Base-by-base conservation (phyloP, 2,888 invertebrate species). In the Ernsta delagoae region DNA sequence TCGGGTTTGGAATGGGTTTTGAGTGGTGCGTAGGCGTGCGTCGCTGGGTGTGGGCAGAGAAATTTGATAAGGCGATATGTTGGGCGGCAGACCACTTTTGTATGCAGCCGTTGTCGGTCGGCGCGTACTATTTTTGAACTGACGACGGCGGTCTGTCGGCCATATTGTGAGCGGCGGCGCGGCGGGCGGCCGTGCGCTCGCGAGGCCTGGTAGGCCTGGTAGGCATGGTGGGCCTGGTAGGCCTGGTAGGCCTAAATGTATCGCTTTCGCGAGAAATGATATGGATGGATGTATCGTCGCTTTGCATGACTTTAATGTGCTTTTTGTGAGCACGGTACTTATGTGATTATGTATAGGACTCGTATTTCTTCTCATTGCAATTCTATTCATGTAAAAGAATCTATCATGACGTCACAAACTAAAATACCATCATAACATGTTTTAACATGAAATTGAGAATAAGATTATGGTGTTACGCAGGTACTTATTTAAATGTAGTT, bases 51-150 rank as follows among this genome's bases (percentile, higher is more conserved):
- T 89, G 88, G 90, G 92, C 81, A 83, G 89, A 82, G 92, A 92
- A 93, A 93, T 92, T 92, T 91, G 92, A 93, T 93, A 93, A 93
- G 90, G 85, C 89, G 84, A 79, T 82, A 77, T 83, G 83, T 76
- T 75, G 76, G 84, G 77, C 79, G 82, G 75, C 81, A 84, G 77
- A 84, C 92, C 91, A 87, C 89, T 90, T 93, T 92, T 92, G 92
- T 93, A 92, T 91, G 92, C 89, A 89, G 81, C 85, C 81, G 81
- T 75, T 78, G 77, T 80, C 82, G 80, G 81, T 76, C 75, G 74
- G 77, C 79, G 77, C 77, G 78, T 79, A 87, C 91, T 93, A 93
- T 93, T 93, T 93, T 89, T 87, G 90, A 84, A 83, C 80, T 9
- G 79, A 80, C 81, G 84, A 79, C 79, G 75, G 73, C 73, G 61